Evolutionary conservation across 2,888 invertebrate genomes (phyloP), one percentile per base, ranked within the genome.

Genomic region (Synergus gifuensis): DNA sequence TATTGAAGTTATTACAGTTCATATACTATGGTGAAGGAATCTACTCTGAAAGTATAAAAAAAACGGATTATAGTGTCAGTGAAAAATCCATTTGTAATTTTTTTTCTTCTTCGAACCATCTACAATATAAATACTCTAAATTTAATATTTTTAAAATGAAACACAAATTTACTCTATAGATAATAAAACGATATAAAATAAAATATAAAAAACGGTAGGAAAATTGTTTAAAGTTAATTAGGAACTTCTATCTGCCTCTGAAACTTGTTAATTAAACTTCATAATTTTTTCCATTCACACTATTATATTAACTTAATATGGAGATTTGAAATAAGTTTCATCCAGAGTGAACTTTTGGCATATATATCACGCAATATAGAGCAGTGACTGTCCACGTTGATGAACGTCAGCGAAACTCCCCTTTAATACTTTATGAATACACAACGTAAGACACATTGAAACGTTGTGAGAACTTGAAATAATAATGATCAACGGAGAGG

Each of bases 351-450:
- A 73, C 54, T 54, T 36, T 28, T 28, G 28, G 36, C 36, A 54
- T 28, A 73, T n/a, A 54, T 54, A 73, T 73, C 22, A 36, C 36
- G 54, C 54, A 73, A 54, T 73, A 36, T 54, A 22, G 9, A 60
- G n/a, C 18, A 58, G 18, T 58, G 18, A 58, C 18, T 60, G 11
- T 18, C 11, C 60, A 11, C 11, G 60, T 60, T 60, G 18, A 60
- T 60, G 60, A 60, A 60, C n/a, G 18, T 60, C 22, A 22, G n/a
- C 22, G 3, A 60, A 60, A 60, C 60, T 22, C 11, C 2, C 3
- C 9, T 58, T 58, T 22, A 22, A 60, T 22, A 22, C 18, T 60
- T 2, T 12, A 60, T 22, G 22, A 60, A 22, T 60, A 11, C 60
- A 60, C 60, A 12, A 60, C 22, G 11, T 60, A 22, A 60, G 60